Conservation (phyloP, 2,888 invertebrate species). For the Phanerotoma sp. region DNA sequence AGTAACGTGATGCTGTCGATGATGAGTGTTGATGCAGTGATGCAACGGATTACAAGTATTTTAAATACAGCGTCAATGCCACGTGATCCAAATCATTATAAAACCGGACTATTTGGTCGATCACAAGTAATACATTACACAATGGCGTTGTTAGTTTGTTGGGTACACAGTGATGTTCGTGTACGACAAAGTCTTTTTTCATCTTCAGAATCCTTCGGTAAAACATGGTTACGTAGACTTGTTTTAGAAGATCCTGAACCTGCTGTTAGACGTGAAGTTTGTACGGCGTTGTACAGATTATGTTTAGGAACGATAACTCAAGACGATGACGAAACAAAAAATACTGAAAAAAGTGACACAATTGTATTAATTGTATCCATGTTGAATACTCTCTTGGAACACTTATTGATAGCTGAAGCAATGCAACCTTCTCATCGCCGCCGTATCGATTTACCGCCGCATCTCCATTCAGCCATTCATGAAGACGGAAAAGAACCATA, state of each 20-base stretch:
- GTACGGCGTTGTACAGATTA: constrained; percentile 87
- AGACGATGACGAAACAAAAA: constrained; percentile 58
- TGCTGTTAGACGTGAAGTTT: constrained; percentile 85
- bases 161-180: constrained; percentile 84
- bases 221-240: constrained; percentile 77
- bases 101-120: constrained; percentile 91
- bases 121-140: constrained; percentile 89
- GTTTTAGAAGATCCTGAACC: constrained; percentile 93
- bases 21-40: constrained; percentile 81
- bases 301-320: constrained; percentile 68
- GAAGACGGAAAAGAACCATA: constrained; percentile 92
- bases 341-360: constrained; percentile 34
- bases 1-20: constrained; percentile 78
- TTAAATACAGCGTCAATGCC: constrained; percentile 82
- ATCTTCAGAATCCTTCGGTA: constrained; percentile 70
- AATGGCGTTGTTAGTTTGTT: constrained; percentile 88
- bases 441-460: constrained; percentile 52
- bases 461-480: constrained; percentile 65
- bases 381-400: constrained; percentile 76
- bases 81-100: constrained; percentile 79
- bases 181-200: constrained; percentile 77
- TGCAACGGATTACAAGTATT: constrained; percentile 82
- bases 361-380: constrained; percentile 72
- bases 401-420: constrained; percentile 80
- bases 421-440: constrained; percentile 66